phyloP scores from a whole-genome alignment of 2,888 invertebrate genomes.

The Ecliptopera silaceata region DNA sequence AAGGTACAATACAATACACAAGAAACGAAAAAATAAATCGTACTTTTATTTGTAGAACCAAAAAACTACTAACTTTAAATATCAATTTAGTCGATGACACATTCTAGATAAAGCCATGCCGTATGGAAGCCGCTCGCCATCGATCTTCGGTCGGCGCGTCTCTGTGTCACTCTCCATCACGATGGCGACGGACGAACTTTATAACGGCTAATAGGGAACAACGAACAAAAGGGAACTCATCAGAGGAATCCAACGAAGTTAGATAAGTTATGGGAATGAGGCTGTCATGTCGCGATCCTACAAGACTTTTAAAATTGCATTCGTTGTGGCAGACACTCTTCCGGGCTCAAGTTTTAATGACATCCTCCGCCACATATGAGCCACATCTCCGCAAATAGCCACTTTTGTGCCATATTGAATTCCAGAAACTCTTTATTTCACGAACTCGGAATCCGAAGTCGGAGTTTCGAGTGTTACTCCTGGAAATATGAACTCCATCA shows the following conservation, averaged over 20 bases:
- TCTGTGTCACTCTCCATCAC: constrained; percentile 19
- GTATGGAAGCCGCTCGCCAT: constrained; percentile 12
- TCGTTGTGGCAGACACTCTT: constrained; percentile 21
- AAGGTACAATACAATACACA: neutral
- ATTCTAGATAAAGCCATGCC: constrained; percentile 16
- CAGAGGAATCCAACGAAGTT: constrained; percentile 17
- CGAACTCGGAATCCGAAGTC: constrained; percentile 15
- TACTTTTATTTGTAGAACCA: neutral
- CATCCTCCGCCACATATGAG: constrained; percentile 25
- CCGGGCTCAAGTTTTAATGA: constrained; percentile 31
- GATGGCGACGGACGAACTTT: constrained; percentile 13
- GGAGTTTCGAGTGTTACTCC: constrained; percentile 25
- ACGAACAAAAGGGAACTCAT: constrained; percentile 6
- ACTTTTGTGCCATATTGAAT: constrained; percentile 25
- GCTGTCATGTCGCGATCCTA: constrained; percentile 11
- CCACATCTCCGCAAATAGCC: constrained; percentile 16
- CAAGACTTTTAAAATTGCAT: constrained; percentile 30
- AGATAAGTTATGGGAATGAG: constrained; percentile 16
- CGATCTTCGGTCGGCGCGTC: constrained; percentile 16
- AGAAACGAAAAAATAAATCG: constrained; percentile 4
- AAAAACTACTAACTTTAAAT: constrained; percentile 2
- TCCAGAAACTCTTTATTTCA: constrained; percentile 26
- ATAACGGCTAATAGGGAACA: constrained; percentile 5
- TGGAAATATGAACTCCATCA: constrained; percentile 31
- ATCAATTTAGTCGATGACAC: constrained; percentile 7